phyloP scores from a whole-genome alignment of 2,888 invertebrate species.

The Volucella bombylans region DNA sequence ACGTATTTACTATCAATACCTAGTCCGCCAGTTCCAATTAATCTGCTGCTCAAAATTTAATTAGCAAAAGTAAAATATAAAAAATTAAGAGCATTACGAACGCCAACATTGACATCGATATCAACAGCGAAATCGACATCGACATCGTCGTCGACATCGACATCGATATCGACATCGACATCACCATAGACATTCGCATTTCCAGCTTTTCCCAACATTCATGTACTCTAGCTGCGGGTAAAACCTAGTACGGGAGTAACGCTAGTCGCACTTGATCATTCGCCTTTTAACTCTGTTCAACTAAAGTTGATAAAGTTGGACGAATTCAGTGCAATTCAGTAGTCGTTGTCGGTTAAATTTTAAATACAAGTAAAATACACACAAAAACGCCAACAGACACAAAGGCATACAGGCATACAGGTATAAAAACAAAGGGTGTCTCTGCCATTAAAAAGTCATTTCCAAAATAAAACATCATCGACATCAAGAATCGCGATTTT shows the following conservation, averaged over 20 bases:
- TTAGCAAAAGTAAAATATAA: constrained; percentile 38
- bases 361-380: constrained; percentile 7
- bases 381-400: constrained; percentile 17
- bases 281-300: constrained; percentile 68
- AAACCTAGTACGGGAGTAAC: constrained; percentile 55
- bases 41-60: constrained; percentile 13
- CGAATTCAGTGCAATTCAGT: constrained; percentile 58
- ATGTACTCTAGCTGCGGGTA: constrained; percentile 15
- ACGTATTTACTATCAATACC: background rate
- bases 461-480: background rate
- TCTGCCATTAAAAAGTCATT: constrained; percentile 16
- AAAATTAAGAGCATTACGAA: constrained; percentile 56
- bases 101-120: constrained; percentile 37
- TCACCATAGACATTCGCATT: constrained; percentile 30
- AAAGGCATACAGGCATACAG: background rate
- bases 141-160: background rate
- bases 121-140: constrained; percentile 54
- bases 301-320: constrained; percentile 66
- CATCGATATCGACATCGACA: background rate
- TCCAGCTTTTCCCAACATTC: constrained; percentile 35
- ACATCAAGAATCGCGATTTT: background rate
- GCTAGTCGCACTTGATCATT: constrained; percentile 59
- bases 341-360: constrained; percentile 29
- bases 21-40: constrained; percentile 39
- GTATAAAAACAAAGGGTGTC: background rate